phyloP scores from a whole-genome alignment of 2,888 invertebrate species.

The Neoascia interrupta region DNA sequence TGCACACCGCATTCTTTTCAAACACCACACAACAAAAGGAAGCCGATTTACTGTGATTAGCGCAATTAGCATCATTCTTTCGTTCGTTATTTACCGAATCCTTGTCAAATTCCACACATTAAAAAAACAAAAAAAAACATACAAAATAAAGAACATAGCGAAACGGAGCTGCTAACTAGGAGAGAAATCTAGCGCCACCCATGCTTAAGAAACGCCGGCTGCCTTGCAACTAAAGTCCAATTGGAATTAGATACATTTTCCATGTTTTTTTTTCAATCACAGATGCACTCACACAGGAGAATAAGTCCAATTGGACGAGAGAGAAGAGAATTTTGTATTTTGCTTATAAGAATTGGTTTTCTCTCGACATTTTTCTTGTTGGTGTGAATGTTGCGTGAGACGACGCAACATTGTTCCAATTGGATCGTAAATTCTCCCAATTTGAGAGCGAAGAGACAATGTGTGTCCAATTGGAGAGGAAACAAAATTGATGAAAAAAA shows the following conservation, averaged over 20 bases:
- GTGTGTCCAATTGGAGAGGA: no score
- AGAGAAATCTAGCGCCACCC: constrained; percentile 30
- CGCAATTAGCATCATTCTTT: constrained; percentile 15
- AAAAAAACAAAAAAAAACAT: background rate
- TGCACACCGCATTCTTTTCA: constrained; percentile 2
- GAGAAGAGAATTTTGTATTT: no score
- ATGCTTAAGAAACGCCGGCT: constrained; percentile 15
- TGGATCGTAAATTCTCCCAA: no score
- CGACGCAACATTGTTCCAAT: no score
- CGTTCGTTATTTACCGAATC: constrained; percentile 11
- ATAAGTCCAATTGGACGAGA: no score
- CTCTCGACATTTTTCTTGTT: constrained; percentile 21
- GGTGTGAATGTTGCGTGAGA: no score
- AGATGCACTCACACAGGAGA: background rate
- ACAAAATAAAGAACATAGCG: no score
- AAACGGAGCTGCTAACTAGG: no score
- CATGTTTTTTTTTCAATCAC: background rate
- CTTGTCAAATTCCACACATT: constrained; percentile 30
- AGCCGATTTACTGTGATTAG: constrained; percentile 30
- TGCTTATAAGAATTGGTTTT: no score
- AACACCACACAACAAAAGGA: background rate
- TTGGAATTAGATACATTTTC: constrained; percentile 26
- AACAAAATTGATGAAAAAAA: no score
- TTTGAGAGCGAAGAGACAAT: no score
- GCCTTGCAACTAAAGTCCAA: constrained; percentile 51